phyloP scores from a whole-genome alignment of 2,113 vertebrate species.

The Fukomys damarensis region DNA sequence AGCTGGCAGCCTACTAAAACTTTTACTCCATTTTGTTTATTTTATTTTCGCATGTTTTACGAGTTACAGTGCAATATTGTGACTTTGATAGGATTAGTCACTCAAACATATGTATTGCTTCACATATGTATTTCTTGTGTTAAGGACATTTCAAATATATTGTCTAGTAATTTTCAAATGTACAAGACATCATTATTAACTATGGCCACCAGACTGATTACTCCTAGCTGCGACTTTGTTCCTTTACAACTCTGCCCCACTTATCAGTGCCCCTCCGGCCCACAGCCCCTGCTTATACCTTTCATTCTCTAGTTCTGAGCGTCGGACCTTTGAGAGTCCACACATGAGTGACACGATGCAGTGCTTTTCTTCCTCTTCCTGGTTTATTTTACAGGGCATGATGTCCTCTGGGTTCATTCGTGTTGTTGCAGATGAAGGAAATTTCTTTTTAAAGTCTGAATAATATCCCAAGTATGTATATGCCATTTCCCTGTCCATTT shows the following conservation, averaged over 20 bases:
- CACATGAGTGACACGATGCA: not conserved
- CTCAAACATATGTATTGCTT: not conserved
- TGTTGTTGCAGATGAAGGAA: not conserved
- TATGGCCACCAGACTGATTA: not conserved
- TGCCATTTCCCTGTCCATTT: not conserved
- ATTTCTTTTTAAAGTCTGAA: not conserved
- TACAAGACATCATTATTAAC: not conserved
- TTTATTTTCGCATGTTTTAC: not conserved
- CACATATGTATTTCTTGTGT: not conserved
- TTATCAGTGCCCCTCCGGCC: not conserved
- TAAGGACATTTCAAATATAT: not conserved
- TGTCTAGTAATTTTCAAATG: not conserved
- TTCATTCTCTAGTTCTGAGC: not conserved
- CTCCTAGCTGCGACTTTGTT: not conserved
- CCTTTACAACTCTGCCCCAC: accelerated
- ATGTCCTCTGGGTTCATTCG: not conserved
- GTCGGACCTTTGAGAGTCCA: not conserved
- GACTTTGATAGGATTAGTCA: not conserved
- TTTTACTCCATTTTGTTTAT: not conserved
- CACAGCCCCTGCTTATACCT: not conserved
- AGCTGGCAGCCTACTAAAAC: not conserved
- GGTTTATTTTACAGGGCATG: not conserved
- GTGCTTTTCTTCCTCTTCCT: not conserved
- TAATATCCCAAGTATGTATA: not conserved
- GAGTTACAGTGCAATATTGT: not conserved